Evolutionary conservation across 2,113 vertebrate species (phyloP).

Genomic region (Trematocara stigmaticum): DNA sequence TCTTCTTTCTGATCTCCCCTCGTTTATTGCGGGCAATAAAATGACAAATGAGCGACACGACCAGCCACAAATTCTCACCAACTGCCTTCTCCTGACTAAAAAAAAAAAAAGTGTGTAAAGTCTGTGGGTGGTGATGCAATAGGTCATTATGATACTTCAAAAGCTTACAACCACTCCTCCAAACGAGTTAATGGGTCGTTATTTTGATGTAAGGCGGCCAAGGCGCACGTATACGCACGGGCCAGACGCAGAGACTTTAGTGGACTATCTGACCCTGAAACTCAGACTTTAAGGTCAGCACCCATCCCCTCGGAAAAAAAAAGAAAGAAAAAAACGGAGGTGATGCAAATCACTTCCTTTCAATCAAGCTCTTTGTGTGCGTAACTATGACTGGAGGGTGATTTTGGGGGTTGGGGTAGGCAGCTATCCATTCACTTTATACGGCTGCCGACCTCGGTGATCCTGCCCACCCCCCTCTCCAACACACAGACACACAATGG

Average conservation of each 20-base stretch:
- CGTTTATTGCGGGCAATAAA: conserved; percentile 61
- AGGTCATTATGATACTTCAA: background rate
- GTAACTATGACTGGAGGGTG: conserved; percentile 49
- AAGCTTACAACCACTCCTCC: background rate
- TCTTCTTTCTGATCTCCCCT: background rate
- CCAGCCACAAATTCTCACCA: background rate
- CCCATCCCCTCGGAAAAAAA: background rate
- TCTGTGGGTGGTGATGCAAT: background rate
- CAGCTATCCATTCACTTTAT: conserved; percentile 65
- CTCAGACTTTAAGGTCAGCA: conserved; percentile 3
- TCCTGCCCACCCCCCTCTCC: conserved; percentile 55
- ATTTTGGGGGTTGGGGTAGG: conserved; percentile 14
- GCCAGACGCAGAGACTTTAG: background rate
- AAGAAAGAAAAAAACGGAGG: background rate
- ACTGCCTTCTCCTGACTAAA: background rate
- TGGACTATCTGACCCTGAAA: background rate
- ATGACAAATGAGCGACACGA: background rate
- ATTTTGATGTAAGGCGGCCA: no score
- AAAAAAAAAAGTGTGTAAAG: background rate
- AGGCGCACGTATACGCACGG: background rate
- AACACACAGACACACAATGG: conserved; percentile 65
- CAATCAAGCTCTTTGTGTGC: conserved; percentile 66
- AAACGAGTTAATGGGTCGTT: background rate
- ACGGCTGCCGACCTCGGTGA: conserved; percentile 56
- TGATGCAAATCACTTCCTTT: conserved; percentile 77